These are phyloP conservation scores for Petrocephalus microphthalmus DNA, from an alignment of 2,113 vertebrate species.

Conservation along the genomic window DNA sequence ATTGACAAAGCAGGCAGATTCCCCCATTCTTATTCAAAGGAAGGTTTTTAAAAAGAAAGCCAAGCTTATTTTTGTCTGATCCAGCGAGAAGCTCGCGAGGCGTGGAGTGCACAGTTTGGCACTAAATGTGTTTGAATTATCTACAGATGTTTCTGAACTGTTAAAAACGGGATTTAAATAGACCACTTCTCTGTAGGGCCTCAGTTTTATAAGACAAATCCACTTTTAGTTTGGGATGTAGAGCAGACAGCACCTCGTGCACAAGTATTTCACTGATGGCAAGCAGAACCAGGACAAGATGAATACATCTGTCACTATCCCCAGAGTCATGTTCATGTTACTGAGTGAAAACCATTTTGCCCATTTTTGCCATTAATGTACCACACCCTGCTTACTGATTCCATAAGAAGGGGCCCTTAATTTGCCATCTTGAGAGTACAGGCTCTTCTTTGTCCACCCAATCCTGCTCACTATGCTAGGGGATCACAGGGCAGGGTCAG, in stretches of 20 bases:
- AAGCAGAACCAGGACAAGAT: not conserved
- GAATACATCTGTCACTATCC: not conserved
- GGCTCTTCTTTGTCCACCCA: not conserved
- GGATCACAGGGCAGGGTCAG: not conserved
- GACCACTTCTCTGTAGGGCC: not conserved
- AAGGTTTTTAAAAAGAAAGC: not conserved
- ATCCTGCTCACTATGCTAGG: not conserved
- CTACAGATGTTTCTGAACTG: slow-evolving; percentile 10
- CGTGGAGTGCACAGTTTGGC: not conserved
- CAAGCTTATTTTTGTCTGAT: slow-evolving; percentile 6
- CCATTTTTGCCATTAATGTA: not conserved
- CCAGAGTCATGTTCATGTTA: not conserved
- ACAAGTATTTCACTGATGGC: not conserved
- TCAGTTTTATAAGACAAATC: not conserved
- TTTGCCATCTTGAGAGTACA: not conserved
- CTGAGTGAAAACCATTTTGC: not conserved
- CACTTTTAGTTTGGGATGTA: not conserved
- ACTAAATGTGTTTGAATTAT: slow-evolving; percentile 9
- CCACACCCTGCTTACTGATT: not conserved
- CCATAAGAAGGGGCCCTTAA: not conserved
- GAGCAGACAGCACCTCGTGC: not conserved
- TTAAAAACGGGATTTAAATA: not conserved
- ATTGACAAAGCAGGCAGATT: slow-evolving; percentile 1
- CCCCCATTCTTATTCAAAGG: not conserved
- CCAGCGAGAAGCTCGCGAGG: not conserved